These are phyloP conservation scores for Lipophrys pholis DNA, from an alignment of 2,113 vertebrate genomes.

Conservation along the genomic window DNA sequence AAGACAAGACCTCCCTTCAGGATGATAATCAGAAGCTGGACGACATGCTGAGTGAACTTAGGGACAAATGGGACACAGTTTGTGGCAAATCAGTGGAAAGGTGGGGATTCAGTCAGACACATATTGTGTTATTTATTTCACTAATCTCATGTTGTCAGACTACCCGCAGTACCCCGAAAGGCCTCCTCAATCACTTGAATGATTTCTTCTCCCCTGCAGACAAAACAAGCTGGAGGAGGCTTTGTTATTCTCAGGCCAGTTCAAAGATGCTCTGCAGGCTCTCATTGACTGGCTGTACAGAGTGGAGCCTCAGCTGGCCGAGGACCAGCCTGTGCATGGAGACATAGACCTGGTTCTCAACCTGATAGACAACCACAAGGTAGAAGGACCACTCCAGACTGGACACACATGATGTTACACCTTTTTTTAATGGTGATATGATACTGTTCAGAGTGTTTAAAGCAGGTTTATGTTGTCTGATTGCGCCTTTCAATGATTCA, in stretches of 20 bases:
- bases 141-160: neutral
- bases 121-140: neutral
- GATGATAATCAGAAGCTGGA: constrained; percentile 96
- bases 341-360: constrained; percentile 98
- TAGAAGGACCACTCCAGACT: constrained; percentile 65
- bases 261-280: constrained; percentile 96
- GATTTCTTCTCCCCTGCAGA: constrained; percentile 71
- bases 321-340: constrained; percentile 97
- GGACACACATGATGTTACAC: neutral
- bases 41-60: constrained; percentile 95
- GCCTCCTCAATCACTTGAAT: neutral
- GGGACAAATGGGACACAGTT: constrained; percentile 98
- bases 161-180: neutral
- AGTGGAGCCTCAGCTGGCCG: constrained; percentile 95
- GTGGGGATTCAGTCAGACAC: constrained; percentile 73
- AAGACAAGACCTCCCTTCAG: constrained; percentile 93
- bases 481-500: neutral
- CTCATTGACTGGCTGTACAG: constrained; percentile 98
- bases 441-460: neutral
- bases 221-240: constrained; percentile 99
- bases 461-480: constrained; percentile 2
- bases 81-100: constrained; percentile 98
- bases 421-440: neutral
- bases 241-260: constrained; percentile 96
- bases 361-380: constrained; percentile 98